These are phyloP conservation scores for Axea sp. DNA, from an alignment of 2,888 invertebrate species.

Conservation along the genomic window DNA sequence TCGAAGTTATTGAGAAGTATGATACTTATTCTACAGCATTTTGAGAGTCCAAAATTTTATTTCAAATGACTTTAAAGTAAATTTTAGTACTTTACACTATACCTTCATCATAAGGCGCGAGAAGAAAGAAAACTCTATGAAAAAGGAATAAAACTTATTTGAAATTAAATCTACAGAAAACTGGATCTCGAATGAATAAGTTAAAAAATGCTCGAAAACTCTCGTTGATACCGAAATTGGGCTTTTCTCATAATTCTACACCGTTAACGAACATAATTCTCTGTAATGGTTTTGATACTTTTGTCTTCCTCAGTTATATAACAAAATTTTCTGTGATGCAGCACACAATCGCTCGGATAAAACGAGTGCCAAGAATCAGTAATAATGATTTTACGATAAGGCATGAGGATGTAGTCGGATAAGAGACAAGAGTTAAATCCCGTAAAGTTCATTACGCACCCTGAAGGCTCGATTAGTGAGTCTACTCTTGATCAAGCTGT, in stretches of 20 bases:
- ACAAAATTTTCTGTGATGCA: constrained; percentile 53
- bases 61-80: constrained; percentile 32
- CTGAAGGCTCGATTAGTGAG: constrained; percentile 62
- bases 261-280: constrained; percentile 41
- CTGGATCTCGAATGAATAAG: constrained; percentile 8
- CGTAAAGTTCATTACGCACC: constrained; percentile 61
- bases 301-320: constrained; percentile 35
- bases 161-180: constrained; percentile 47
- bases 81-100: constrained; percentile 29
- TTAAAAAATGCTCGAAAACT: constrained; percentile 16
- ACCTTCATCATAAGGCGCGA: constrained; percentile 9
- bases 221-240: constrained; percentile 31
- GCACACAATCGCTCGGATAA: constrained; percentile 38
- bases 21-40: constrained; percentile 33
- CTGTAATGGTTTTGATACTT: constrained; percentile 29
- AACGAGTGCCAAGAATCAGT: constrained; percentile 54
- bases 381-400: constrained; percentile 62
- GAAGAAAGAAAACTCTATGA: constrained; percentile 4
- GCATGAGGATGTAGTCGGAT: constrained; percentile 45
- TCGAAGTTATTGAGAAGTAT: constrained; percentile 39
- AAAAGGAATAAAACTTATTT: constrained; percentile 25
- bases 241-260: constrained; percentile 22
- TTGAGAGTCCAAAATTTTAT: constrained; percentile 44
- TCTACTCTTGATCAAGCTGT: constrained; percentile 61
- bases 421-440: constrained; percentile 53